Evolutionary conservation across 2,797 vertebrate genomes (phyloP).

Genomic region (Sardinella longiceps): DNA sequence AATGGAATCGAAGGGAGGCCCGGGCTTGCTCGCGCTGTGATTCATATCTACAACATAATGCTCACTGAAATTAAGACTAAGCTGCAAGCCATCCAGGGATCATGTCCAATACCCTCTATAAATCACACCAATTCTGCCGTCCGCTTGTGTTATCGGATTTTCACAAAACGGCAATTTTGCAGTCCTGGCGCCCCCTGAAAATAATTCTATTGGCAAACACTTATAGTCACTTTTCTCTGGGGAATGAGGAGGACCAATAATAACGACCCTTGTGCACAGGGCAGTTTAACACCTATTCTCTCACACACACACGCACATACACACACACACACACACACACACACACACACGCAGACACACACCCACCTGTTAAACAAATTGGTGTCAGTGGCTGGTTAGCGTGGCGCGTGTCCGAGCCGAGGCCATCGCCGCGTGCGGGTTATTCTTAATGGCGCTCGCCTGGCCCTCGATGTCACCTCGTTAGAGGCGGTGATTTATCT

Average conservation of each 20-base stretch:
- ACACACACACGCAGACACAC: not conserved
- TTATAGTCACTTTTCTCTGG: not conserved
- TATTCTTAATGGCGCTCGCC: not conserved
- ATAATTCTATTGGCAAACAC: not conserved
- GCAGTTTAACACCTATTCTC: not conserved
- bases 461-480: slow-evolving; percentile 63
- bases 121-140: not conserved
- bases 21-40: not conserved
- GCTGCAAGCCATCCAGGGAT: not conserved
- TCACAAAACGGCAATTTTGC: not conserved
- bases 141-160: not conserved
- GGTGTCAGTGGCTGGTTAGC: not conserved
- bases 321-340: not conserved
- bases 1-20: not conserved
- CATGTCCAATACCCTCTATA: not conserved
- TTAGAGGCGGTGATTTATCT: slow-evolving; percentile 71
- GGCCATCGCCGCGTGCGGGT: not conserved
- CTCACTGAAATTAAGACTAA: not conserved
- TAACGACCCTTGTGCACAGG: not conserved
- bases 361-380: slow-evolving; percentile 19
- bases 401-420: not conserved
- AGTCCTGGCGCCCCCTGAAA: not conserved
- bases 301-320: slow-evolving; percentile 5
- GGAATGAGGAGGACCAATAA: not conserved
- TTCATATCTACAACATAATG: not conserved